These are phyloP conservation scores for Anoplopoma fimbria DNA, from an alignment of 2,113 vertebrate species.

Conservation along the genomic window DNA sequence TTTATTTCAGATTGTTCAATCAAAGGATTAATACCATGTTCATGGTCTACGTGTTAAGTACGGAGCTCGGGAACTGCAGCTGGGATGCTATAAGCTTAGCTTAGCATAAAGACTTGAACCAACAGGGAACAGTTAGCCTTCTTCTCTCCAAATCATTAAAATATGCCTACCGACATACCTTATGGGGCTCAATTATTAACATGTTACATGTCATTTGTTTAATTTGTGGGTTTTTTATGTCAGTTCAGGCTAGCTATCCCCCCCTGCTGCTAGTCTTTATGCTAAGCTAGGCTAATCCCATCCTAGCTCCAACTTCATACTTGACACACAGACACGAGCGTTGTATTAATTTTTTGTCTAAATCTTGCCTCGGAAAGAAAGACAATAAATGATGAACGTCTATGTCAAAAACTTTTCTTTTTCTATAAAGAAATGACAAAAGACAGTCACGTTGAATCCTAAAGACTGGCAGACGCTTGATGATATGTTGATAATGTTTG, in stretches of 20 bases:
- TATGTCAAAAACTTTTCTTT: neutral
- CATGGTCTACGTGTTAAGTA: neutral
- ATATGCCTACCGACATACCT: neutral
- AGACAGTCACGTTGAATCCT: neutral
- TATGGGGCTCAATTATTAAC: neutral
- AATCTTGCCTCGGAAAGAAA: neutral
- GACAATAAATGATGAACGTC: neutral
- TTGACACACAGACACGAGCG: neutral
- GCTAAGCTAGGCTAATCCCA: neutral
- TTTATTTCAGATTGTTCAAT: neutral
- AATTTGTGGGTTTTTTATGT: neutral
- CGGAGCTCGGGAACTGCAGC: neutral
- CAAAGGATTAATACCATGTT: neutral
- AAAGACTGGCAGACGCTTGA: neutral
- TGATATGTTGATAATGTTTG: neutral
- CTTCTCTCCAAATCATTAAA: neutral
- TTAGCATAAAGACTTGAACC: neutral
- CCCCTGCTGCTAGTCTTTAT: neutral
- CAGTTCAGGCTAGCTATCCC: neutral
- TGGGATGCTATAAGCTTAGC: neutral
- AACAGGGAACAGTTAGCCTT: neutral
- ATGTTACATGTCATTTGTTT: neutral
- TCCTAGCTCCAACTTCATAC: neutral
- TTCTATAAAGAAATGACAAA: neutral
- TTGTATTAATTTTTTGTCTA: neutral